Evolutionary conservation across 2,888 invertebrate species (phyloP), one percentile per base, ranked within the genome.

Genomic region (Drosophila lutescens): DNA sequence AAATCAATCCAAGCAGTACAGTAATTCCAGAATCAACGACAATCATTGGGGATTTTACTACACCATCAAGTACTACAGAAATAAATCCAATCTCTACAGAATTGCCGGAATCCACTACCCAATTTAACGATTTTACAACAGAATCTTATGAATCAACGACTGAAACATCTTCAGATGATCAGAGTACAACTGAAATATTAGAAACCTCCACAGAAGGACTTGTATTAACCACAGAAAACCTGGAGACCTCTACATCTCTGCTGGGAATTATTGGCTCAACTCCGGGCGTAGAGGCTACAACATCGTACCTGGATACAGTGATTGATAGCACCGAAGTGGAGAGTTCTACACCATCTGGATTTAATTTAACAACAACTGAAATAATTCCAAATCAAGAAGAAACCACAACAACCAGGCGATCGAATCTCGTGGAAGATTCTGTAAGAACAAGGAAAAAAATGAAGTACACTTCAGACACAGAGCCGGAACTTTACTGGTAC

Each of bases 401-500:
- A 12, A 23, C n/a, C n/a, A 51, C 74, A 20, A 63, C 53, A 8
- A 30, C 23, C 0, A 34, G n/a, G 13, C 12, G 1, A 26, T 8
- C 8, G 8, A 34, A 8, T 1, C 43, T 66, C 9, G 57, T 67
- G 1, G 79, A 40, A 7, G 77, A 79, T 34, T 40, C 54, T 13
- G 62, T 84, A 4, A 26, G 66, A 4, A 44, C 74, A 5, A 67
- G 71, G 61, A 58, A 76, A 75, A 55, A 76, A 55, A 40, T 80
- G 1, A 77, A 62, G 2, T 89, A 89, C 65, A 68, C 77, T 1
- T 86, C 90, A 20, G 90, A 90, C 76, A 86, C 89, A 26, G 89
- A 88, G 78, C 90, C 89, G 3, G 82, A 89, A 40, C 60, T 62
- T 13, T 69, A 78, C 6, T 82, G 68, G 70, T 41, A 59, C n/a